Percentiles rank a stretch among this genome's conserved stretches.
These are phyloP conservation scores for Psilopsiagon aymara DNA, from an alignment of 2,113 vertebrate species.

Conservation along the genomic window DNA sequence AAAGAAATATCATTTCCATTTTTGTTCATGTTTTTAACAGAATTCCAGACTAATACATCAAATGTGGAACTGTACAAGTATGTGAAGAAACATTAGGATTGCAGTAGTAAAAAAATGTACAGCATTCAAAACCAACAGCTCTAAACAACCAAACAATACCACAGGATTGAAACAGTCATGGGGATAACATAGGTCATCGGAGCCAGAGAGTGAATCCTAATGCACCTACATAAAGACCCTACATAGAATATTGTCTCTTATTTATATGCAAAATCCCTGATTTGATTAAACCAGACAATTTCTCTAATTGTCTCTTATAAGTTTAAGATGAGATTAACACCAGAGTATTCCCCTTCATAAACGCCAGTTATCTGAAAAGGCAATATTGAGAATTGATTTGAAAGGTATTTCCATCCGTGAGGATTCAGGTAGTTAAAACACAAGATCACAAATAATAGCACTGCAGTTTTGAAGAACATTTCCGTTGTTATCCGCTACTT, in stretches of 20 bases:
- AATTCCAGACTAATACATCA: slow-evolving; percentile 79
- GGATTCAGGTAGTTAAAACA: slow-evolving; percentile 49
- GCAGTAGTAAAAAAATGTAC: slow-evolving; percentile 78
- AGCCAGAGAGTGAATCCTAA: slow-evolving; percentile 62
- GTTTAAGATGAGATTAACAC: slow-evolving; percentile 45
- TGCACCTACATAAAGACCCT: slow-evolving; percentile 69
- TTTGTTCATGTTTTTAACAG: slow-evolving; percentile 79
- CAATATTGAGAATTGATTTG: slow-evolving; percentile 29
- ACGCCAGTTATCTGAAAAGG: slow-evolving; percentile 37
- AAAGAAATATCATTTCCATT: slow-evolving; percentile 75
- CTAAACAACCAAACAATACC: slow-evolving; percentile 72
- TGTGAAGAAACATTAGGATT: slow-evolving; percentile 72
- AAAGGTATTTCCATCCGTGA: slow-evolving; percentile 14
- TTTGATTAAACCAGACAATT: slow-evolving; percentile 70
- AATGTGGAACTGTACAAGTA: slow-evolving; percentile 77
- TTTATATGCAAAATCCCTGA: slow-evolving; percentile 74
- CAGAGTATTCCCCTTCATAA: slow-evolving; percentile 33
- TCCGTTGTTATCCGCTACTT: neutral
- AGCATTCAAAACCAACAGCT: slow-evolving; percentile 74
- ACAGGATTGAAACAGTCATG: slow-evolving; percentile 72
- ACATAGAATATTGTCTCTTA: slow-evolving; percentile 67
- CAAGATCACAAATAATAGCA: neutral
- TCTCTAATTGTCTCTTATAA: slow-evolving; percentile 62
- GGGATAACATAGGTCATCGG: slow-evolving; percentile 66
- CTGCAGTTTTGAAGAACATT: neutral